Base-by-base conservation (phyloP, 2,888 invertebrate species). In the Timema podura region DNA sequence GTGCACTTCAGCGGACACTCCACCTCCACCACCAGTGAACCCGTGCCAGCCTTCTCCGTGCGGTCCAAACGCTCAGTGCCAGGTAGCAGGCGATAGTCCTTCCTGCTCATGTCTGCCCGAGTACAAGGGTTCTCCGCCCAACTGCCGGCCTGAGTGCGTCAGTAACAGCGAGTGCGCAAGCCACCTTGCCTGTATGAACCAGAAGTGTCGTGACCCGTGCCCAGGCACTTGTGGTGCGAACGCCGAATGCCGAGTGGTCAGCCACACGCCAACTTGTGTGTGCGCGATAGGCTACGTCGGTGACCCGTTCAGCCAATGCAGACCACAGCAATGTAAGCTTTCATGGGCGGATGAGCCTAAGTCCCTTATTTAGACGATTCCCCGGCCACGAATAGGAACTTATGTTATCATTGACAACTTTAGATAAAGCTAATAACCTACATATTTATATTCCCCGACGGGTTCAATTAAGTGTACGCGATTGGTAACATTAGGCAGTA, bases 41-140 rank as follows among this genome's bases (percentile, higher is more conserved):
- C 91, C 91, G 0, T 92, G 91, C 76, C 82, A 85, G 72, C 91
- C 91, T n/a, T 88, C 88, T 71, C 88, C 89, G 46, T 90, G 90
- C 80, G 89, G 89, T 48, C 76, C 82, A 49, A 91, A 91, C 80
- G 90, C 91, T n/a, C 84, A 87, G 75, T 92, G 91, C 79, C 86
- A 86, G 79, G 89, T 89, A 77, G 87, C 88, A 80, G 88, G 88
- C 75, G 87, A 85, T 71, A 90, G 86, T 16, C 78, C 78, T 49
- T 74, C 76, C 48, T 79, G 79, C 70, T 73, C 87, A 44, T 93
- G 93, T 78, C 79, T 89, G 73, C 84, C 87, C n/a, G 89, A 88
- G 75, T 92, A 86, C 79, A 84, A 86, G 47, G 91, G 91, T 70
- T 80, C 84, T 68, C 91, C 92, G 47, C 88, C 90, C 45, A 88